These are phyloP conservation scores for Campaea margaritaria DNA, from an alignment of 2,888 invertebrate species.

Conservation along the genomic window DNA sequence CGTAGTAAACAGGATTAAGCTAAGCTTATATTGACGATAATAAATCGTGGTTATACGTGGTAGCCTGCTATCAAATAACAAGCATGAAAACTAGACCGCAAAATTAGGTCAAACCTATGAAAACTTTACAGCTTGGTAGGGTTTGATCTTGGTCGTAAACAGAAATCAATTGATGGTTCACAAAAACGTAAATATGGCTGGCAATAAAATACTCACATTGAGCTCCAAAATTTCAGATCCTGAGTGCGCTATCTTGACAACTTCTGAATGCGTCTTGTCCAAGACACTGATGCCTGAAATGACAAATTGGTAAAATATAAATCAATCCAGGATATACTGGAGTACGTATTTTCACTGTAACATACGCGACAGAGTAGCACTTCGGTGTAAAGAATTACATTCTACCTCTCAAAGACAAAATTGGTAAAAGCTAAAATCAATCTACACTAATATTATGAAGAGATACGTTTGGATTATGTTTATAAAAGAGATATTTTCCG, in stretches of 20 bases:
- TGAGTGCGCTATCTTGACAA: constrained; percentile 95
- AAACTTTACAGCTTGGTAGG: constrained; percentile 15
- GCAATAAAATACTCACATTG: constrained; percentile 82
- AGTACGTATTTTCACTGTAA: no score
- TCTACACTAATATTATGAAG: no score
- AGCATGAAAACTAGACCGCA: constrained; percentile 18
- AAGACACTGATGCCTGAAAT: constrained; percentile 91
- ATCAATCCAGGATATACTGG: no score
- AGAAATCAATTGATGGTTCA: constrained; percentile 8
- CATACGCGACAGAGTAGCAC: no score
- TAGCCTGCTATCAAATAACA: constrained; percentile 2
- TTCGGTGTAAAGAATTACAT: no score
- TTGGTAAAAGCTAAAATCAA: no score
- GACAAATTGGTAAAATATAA: not conserved
- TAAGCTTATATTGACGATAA: no score
- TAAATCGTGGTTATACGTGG: not conserved
- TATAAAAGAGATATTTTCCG: no score
- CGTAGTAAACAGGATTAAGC: no score
- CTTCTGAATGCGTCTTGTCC: constrained; percentile 97
- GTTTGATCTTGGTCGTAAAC: constrained; percentile 23
- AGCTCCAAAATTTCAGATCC: constrained; percentile 94
- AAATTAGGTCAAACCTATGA: constrained; percentile 19
- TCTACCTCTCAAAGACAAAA: no score
- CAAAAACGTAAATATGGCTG: constrained; percentile 14
- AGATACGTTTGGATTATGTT: no score